Conservation (phyloP, 2,888 invertebrate species). For the Chironomus riparius region DNA sequence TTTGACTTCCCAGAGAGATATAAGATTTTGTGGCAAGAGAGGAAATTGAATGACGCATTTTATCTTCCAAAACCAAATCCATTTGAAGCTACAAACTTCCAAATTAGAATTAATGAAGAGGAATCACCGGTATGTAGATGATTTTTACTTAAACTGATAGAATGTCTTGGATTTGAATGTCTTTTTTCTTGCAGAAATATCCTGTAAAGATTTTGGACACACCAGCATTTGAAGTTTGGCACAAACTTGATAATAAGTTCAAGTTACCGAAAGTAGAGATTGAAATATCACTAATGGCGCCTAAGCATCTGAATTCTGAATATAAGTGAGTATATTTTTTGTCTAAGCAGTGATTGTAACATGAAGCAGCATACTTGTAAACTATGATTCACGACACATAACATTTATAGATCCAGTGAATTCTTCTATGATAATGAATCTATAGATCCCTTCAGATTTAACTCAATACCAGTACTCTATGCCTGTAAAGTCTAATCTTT, state of each 20-base stretch:
- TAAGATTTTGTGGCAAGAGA: conserved; percentile 54
- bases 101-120: conserved; percentile 34
- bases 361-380: too few species aligned
- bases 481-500: too few species aligned
- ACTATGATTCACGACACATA: too few species aligned
- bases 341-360: too few species aligned
- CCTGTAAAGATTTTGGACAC: conserved; percentile 52
- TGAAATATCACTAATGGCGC: conserved; percentile 60
- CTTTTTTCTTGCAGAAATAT: conserved; percentile 33
- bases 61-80: conserved; percentile 62
- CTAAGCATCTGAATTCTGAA: background rate
- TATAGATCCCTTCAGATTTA: too few species aligned
- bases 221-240: conserved; percentile 65
- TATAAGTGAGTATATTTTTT: conserved; percentile 42
- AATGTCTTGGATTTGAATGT: background rate
- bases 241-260: conserved; percentile 74
- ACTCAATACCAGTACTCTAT: too few species aligned
- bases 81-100: conserved; percentile 64
- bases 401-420: too few species aligned
- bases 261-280: conserved; percentile 67
- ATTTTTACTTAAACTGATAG: background rate
- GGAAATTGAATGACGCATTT: conserved; percentile 50
- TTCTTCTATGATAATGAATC: too few species aligned
- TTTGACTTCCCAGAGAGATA: conserved; percentile 51
- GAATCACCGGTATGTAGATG: conserved; percentile 31